A percentile compares a stretch with the other conserved stretches of the same genome.
Evolutionary conservation across 2,113 vertebrate genomes (phyloP).

Genomic region (Ammospiza caudacuta): DNA sequence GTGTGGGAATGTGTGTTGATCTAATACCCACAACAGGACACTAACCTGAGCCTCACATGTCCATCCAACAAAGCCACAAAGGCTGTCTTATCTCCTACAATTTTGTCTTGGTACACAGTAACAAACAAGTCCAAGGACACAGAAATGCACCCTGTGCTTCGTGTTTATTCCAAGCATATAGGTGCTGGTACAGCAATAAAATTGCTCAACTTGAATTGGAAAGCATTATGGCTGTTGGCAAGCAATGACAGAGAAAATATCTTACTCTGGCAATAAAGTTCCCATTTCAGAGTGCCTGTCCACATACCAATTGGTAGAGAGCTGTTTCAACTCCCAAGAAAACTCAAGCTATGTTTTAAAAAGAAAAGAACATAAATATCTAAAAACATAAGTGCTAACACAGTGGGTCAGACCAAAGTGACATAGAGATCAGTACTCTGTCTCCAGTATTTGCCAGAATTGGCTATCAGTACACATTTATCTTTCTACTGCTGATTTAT

Average conservation of each 20-base stretch:
- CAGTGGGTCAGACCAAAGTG: neutral
- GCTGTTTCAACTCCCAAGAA: neutral
- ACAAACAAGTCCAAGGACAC: neutral
- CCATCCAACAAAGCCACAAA: neutral
- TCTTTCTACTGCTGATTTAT: neutral
- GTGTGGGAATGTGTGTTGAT: neutral
- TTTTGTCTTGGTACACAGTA: neutral
- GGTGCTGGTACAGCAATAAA: neutral
- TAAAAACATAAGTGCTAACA: neutral
- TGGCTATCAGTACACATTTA: neutral
- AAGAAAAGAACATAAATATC: neutral
- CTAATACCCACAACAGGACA: neutral
- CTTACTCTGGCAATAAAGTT: neutral
- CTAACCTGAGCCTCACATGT: accelerated
- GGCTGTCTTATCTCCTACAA: neutral
- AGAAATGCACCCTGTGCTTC: neutral
- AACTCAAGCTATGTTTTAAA: neutral
- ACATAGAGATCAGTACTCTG: neutral
- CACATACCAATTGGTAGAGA: neutral
- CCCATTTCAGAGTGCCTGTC: neutral
- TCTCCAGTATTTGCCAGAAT: neutral
- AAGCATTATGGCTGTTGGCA: neutral
- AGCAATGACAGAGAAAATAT: neutral
- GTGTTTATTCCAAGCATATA: neutral
- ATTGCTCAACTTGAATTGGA: neutral